Conservation (phyloP, 1,140 invertebrate species). For the Drosophila aff. region DNA sequence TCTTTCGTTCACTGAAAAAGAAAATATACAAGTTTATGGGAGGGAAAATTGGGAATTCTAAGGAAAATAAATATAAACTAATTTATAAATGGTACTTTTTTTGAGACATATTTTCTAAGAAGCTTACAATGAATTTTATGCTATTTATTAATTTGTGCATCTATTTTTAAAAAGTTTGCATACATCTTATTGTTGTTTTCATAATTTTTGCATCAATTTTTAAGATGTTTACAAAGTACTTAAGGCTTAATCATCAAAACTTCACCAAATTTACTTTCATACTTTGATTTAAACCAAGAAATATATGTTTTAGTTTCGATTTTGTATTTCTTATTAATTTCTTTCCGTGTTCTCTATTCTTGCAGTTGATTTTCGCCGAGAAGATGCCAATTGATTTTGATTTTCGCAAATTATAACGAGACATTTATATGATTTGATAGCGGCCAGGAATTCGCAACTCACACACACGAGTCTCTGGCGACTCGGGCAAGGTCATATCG, state of each 20-base stretch:
- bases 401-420: constrained; percentile 68
- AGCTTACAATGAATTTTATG: too few species aligned
- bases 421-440: constrained; percentile 62
- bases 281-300: not conserved
- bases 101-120: too few species aligned
- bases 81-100: not conserved
- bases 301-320: not conserved
- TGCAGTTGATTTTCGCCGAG: constrained; percentile 61
- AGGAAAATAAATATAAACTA: not conserved
- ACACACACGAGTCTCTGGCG: constrained; percentile 21
- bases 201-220: not conserved
- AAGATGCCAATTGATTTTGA: constrained; percentile 80
- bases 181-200: not conserved
- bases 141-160: too few species aligned
- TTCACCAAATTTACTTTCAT: not conserved
- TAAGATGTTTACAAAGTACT: not conserved
- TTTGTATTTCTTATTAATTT: not conserved
- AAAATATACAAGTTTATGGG: constrained; percentile 4
- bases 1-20: constrained; percentile 13
- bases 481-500: constrained; percentile 71
- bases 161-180: too few species aligned
- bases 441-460: constrained; percentile 40
- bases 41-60: not conserved
- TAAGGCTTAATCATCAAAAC: not conserved
- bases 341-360: constrained; percentile 10